These are phyloP conservation scores for Ascidia mentula DNA, from an alignment of 23 tunicate species.

Conservation along the genomic window DNA sequence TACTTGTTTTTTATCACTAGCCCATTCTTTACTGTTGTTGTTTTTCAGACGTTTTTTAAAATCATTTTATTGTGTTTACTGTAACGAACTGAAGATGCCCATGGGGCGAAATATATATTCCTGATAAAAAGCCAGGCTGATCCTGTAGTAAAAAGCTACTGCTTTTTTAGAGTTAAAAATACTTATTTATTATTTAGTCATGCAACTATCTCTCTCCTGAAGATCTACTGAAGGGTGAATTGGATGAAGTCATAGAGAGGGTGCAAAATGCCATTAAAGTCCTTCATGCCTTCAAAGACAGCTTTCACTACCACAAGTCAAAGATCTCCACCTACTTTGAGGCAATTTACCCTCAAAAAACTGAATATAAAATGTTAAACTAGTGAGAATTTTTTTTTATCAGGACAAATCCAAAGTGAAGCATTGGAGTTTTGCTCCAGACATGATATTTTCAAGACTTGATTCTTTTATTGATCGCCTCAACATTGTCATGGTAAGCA, in stretches of 20 bases:
- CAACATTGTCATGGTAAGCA: slow-evolving; percentile 60
- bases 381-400: slow-evolving; percentile 6
- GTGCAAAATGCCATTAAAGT: slow-evolving; percentile 64
- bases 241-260: slow-evolving; percentile 77
- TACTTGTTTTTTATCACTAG: no score
- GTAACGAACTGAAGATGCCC: no score
- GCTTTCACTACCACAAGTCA: slow-evolving; percentile 32
- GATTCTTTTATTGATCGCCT: slow-evolving; percentile 68
- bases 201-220: slow-evolving; percentile 75
- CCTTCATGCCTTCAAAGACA: slow-evolving; percentile 50
- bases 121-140: no score
- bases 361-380: no score
- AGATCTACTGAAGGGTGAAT: slow-evolving; percentile 85
- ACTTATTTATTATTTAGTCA: slow-evolving; percentile 44
- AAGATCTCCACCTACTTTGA: slow-evolving; percentile 51
- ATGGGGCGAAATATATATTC: no score
- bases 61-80: no score
- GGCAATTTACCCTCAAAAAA: no score
- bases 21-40: no score
- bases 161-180: no score
- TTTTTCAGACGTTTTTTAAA: no score
- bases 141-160: no score
- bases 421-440: slow-evolving; percentile 78
- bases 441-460: slow-evolving; percentile 71
- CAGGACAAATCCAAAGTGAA: slow-evolving; percentile 49